Evolutionary conservation across 2,888 invertebrate species (phyloP), one percentile per base, ranked within the genome.

Genomic region (Ophioninae sp.): DNA sequence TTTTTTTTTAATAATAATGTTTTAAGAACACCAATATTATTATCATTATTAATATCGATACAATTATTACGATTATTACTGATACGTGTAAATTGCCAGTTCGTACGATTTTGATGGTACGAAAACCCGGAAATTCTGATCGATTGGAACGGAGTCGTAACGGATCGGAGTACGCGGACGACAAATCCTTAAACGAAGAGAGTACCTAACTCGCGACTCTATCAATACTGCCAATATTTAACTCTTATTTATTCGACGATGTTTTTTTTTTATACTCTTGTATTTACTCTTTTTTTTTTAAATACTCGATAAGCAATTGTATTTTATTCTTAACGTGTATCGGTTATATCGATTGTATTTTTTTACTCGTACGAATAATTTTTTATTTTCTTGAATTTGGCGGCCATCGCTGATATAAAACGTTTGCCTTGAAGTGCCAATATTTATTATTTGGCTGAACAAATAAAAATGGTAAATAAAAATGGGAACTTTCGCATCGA

Each of bases 161-260:
- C n/a, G 58, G 51, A 30, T n/a, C 37, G 23, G 17, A 37, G 41
- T 68, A 30, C 56, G 37, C 51, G 61, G 71, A 64, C 65, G 58
- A 65, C 79, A 30, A 61, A 84, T 81, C 64, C 80, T 84, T 59
- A 63, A 78, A 56, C 72, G 56, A 79, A 80, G 56, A 72, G 81
- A 79, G 69, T 80, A 82, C 73, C 74, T 81, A 82, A 80, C 76
- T 83, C 82, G 80, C 61, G 39, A 85, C 75, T 72, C 63, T 81
- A 78, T 75, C 58, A 86, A 82, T 82, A 84, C 63, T 85, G 86
- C 86, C 86, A 85, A 88, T 90, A 90, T 89, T 87, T 88, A 89
- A 87, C 84, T 78, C 44, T 85, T 90, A 90, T 90, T 89, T 90
- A 90, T 90, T 89, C 84, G 59, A 64, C 20, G 30, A 30, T 69